These are phyloP conservation scores for Caenorhabditis elegans DNA, from an alignment of 1,140 invertebrate species.

Conservation along the genomic window DNA sequence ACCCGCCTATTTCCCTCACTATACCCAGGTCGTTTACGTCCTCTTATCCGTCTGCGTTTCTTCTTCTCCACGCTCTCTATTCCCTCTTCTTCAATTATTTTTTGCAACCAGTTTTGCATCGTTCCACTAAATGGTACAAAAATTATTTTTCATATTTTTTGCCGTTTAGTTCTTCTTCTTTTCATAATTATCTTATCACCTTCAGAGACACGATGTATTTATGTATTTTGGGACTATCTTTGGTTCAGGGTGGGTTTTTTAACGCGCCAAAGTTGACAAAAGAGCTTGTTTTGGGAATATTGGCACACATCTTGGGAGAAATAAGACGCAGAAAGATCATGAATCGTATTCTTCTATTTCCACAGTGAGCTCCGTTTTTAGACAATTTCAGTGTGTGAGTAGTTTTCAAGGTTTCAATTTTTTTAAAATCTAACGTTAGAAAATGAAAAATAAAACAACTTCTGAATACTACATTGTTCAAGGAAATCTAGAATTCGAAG, in stretches of 20 bases:
- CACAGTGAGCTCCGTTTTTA: no score
- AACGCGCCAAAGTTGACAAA: neutral
- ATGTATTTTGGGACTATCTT: neutral
- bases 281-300: neutral
- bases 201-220: neutral
- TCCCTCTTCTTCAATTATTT: neutral
- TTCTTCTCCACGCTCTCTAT: neutral
- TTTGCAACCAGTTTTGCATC: conserved; percentile 8
- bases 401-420: no score
- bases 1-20: neutral
- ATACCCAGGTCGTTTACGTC: neutral
- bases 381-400: no score
- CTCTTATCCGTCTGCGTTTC: conserved; percentile 1
- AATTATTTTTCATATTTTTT: neutral
- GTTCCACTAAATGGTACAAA: conserved; percentile 15
- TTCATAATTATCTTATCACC: no score
- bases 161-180: no score
- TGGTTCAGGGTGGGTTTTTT: neutral
- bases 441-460: no score
- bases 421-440: no score
- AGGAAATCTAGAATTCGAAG: no score
- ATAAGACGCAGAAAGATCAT: neutral
- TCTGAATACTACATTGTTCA: no score
- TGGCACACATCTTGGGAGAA: neutral
- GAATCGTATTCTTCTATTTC: neutral